phyloP scores from a whole-genome alignment of 2,113 vertebrate genomes.

The Anarrhichthys ocellatus region DNA sequence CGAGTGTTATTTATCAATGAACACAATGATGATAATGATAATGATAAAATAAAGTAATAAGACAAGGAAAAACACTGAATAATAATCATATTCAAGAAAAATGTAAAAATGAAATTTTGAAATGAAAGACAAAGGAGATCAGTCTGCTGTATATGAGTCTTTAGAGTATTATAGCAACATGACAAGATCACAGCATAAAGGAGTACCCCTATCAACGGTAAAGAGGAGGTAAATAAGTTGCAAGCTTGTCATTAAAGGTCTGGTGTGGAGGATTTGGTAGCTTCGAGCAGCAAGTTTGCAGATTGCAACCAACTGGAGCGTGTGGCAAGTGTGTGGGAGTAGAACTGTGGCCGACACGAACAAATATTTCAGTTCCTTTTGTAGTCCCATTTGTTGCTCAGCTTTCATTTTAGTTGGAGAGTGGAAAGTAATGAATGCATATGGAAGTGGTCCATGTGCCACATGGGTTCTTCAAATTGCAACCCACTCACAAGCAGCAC shows the following conservation, averaged over 20 bases:
- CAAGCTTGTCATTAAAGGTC: background rate
- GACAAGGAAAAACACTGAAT: background rate
- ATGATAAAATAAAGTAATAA: background rate
- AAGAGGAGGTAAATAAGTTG: background rate
- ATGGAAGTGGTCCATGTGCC: slow-evolving; percentile 28
- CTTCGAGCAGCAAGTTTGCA: background rate
- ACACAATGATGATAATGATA: background rate
- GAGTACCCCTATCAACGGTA: background rate
- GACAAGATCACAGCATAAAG: background rate
- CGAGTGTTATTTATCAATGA: no score
- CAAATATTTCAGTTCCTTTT: background rate
- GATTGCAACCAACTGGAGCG: background rate
- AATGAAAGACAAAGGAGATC: background rate
- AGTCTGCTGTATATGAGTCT: no score
- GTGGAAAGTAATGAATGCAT: slow-evolving; percentile 11
- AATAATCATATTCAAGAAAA: background rate
- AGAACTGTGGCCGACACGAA: background rate
- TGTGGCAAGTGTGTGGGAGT: background rate
- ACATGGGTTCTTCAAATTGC: slow-evolving; percentile 14
- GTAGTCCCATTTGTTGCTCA: background rate
- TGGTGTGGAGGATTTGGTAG: background rate
- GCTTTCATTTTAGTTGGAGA: slow-evolving; percentile 19
- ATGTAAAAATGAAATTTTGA: background rate
- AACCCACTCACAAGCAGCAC: slow-evolving; percentile 26
- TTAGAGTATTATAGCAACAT: background rate